Evolutionary conservation across 2,888 invertebrate genomes (phyloP), one percentile per base, ranked within the genome.

Genomic region (Diarsia rubi): DNA sequence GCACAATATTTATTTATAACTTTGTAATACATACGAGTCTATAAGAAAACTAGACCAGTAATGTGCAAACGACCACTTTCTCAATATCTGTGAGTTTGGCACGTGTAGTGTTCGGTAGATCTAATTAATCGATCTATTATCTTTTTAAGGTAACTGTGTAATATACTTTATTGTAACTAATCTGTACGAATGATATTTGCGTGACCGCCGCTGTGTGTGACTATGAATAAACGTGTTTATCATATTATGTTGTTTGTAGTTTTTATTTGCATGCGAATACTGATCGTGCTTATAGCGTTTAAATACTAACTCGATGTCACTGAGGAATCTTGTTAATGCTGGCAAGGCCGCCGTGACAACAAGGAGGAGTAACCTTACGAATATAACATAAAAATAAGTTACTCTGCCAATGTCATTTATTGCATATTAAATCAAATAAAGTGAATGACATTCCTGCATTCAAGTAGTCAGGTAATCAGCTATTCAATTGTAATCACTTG

Each of bases 161-260:
- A 87, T 87, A 88, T 86, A 90, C 84, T 81, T 85, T 88, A 90
- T 90, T 92, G 88, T 91, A 91, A 92, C 89, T 91, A 91, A 92
- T 88, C 86, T 88, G 92, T 92, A 91, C 90, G 94, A 82, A 86
- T 92, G 94, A 81, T 85, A 91, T 93, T 91, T 85, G 92, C 83
- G 89, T 92, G 92, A 88, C 91, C 90, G 93, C 91, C 93, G 90
- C 88, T 88, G 91, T 87, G 88, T 89, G 88, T 92, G 89, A 90
- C 91, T 92, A 90, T 90, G 92, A 95, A 95, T 96, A 96, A 96
- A 96, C 93, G 93, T 95, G 95, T 94, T 94, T 95, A 93, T 92
- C 92, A 91, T 91, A 95, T 92, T 92, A 91, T 88, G 73, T 76
- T 93, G 91, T 94, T 93, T 94, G 90, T 89, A 80, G 83, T 94